A percentile compares a stretch with the other conserved stretches of the same genome.
Conservation (phyloP, 1,140 invertebrate species). For the Bursaphelenchus mucronatus region DNA sequence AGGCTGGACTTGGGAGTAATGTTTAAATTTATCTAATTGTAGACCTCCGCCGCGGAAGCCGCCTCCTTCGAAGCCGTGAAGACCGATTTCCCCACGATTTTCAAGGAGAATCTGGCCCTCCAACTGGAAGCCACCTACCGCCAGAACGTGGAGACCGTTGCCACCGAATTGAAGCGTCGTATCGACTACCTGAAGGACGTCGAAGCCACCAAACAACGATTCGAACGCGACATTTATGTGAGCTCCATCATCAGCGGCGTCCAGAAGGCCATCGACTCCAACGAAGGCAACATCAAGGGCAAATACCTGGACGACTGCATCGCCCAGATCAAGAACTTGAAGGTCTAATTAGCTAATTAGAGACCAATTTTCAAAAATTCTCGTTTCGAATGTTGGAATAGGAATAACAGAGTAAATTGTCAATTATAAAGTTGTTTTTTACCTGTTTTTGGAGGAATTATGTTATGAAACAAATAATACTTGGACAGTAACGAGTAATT, state of each 20-base stretch:
- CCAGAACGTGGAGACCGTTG: slow-evolving; percentile 57
- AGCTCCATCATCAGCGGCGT: slow-evolving; percentile 50
- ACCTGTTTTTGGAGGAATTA: too few species aligned
- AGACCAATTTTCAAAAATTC: too few species aligned
- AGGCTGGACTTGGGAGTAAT: neutral
- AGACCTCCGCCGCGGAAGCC: slow-evolving; percentile 55
- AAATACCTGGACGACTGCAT: slow-evolving; percentile 58
- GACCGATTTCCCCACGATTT: slow-evolving; percentile 55
- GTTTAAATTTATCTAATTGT: slow-evolving; percentile 11
- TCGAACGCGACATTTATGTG: slow-evolving; percentile 54
- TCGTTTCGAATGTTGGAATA: too few species aligned
- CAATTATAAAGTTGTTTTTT: too few species aligned
- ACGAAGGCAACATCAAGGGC: slow-evolving; percentile 54
- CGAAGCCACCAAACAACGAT: slow-evolving; percentile 55
- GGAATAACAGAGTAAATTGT: too few species aligned
- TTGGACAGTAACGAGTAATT: too few species aligned
- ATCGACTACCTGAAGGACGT: slow-evolving; percentile 57
- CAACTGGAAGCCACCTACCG: slow-evolving; percentile 60
- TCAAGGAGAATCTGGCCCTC: slow-evolving; percentile 56
- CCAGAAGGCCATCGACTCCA: slow-evolving; percentile 44
- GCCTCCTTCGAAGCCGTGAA: slow-evolving; percentile 53
- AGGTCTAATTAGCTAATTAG: too few species aligned
- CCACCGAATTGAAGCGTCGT: slow-evolving; percentile 54
- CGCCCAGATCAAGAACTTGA: slow-evolving; percentile 36
- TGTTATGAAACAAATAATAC: too few species aligned